Base-by-base conservation (phyloP, 2,888 invertebrate genomes). In the Caenorhabditis sp. region DNA sequence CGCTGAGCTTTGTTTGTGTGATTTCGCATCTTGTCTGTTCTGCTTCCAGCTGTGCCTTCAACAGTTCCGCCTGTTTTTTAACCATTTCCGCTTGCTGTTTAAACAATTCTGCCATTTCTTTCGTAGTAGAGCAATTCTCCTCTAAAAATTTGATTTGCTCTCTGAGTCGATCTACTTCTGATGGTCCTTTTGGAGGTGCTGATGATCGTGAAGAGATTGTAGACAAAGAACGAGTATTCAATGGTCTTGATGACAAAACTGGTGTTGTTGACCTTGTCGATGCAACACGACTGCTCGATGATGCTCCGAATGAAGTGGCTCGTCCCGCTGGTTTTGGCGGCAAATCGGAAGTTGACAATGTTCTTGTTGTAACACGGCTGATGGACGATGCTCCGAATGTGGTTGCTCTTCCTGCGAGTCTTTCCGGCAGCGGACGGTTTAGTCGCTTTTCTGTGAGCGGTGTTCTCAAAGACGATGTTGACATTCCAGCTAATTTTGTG, bases 321-420 rank as follows among this genome's bases (percentile, higher is more conserved):
- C 12, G 12, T 21, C 1, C 23, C 4, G 20, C 5, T 23, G 53
- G 53, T 23, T 5, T 56, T n/a, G 5, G 4, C 26, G 26, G 17
- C 17, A 26, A 7, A 26, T 8, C 26, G 7, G 23, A 26, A 10
- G 26, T 56, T 3, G 23, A 1, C 12, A 26, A 56, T 26, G 26
- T 26, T 25, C 3, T n/a, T 50, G 27, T 25, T 25, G n/a, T 20
- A 31, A 17, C 21, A n/a, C 53, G 27, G 2, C 52, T 26, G 1
- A 31, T 3, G 17, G 38, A 20, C 0, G 52, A 12, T 4, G 52
- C n/a, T 31, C 65, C 65, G 3, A 59, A 31, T 10, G 65, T 65
- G 8, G 65, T 65, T 52, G 43, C 36, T 43, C 65, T 52, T 14
- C 65, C 65, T n/a, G 17, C 38, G 14, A 31, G 17, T 43, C 43